Base-by-base conservation (phyloP, 2,113 vertebrate genomes). In the Coregonus clupeaformis region DNA sequence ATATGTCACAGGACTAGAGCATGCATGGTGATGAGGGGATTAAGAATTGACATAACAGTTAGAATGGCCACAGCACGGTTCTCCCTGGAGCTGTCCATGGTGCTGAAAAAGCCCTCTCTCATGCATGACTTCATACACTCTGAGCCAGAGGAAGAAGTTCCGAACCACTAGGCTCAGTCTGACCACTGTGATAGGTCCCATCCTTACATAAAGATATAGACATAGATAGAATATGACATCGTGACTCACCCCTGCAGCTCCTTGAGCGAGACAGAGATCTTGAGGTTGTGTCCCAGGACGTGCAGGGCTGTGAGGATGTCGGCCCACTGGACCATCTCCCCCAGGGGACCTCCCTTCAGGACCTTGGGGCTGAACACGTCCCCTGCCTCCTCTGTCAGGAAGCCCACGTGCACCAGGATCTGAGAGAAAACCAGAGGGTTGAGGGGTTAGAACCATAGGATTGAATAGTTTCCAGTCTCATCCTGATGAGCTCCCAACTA, bases 281-380 rank as follows among this genome's bases (percentile, higher is more conserved):
- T 94, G 81, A 99, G 92, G 85, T 93, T 88, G 80, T 99, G 97
- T 68, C 98, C 98, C 72, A 99, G 93, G 73, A 98, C 86, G 18
- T 97, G 95, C 45, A 99, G 96, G 9, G 94, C 90, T 0, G 96
- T 94, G 80, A 99, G 91, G 81, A 99, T 97, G 91, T 99, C 98
- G 0, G 98, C 98, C 98, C 98, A 99, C 82, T 99, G 98, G 83
- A 99, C 98, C 97, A 99, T 97, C 94, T 99, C 98, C 0, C 98
- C 98, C 85, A 99, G 88, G 0, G 98, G 98, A 1, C 98, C 97
- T 0, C 98, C 98, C 79, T 98, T 99, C 85, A 98, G 93, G 80
- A 99, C 97, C 77, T 96, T 94, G 0, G 96, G 96, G 71, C 97
- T 99, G 93, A 99, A 99, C 36, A 98, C 96, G 0, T 99, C 97